A percentile compares a stretch with the other conserved stretches of the same genome.
Conservation (phyloP, 2,888 invertebrate species). For the Philereme transversata region DNA sequence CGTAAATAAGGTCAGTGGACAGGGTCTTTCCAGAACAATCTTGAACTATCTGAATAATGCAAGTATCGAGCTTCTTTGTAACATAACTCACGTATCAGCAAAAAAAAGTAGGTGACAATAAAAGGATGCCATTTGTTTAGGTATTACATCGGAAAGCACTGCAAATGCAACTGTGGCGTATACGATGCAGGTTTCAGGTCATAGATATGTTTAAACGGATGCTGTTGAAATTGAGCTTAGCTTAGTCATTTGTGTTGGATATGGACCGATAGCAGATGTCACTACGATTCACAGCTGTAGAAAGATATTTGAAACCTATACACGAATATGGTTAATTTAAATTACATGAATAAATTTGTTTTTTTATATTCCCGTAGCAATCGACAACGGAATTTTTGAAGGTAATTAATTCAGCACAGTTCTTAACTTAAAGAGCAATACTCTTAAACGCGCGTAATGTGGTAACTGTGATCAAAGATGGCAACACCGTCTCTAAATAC, state of each 20-base stretch:
- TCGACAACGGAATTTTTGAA: slow-evolving; percentile 73
- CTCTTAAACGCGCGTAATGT: slow-evolving; percentile 66
- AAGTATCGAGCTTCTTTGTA: slow-evolving; percentile 52
- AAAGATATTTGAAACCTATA: slow-evolving; percentile 36
- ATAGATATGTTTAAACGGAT: slow-evolving; percentile 32
- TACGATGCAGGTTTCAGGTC: slow-evolving; percentile 56
- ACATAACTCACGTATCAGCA: slow-evolving; percentile 70
- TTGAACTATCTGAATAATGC: slow-evolving; percentile 57
- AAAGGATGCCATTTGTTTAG: slow-evolving; percentile 73
- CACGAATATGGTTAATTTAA: slow-evolving; percentile 46
- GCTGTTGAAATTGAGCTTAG: slow-evolving; percentile 54
- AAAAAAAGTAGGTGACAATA: slow-evolving; percentile 61
- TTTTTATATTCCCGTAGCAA: slow-evolving; percentile 79
- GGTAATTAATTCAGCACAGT: slow-evolving; percentile 79
- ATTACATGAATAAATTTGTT: slow-evolving; percentile 64
- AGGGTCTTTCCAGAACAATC: slow-evolving; percentile 41
- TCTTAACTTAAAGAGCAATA: too few relatives aligned
- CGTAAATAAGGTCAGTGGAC: slow-evolving; percentile 41
- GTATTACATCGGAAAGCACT: slow-evolving; percentile 71
- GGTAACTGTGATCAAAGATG: slow-evolving; percentile 50
- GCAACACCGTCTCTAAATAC: slow-evolving; percentile 39
- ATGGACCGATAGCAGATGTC: slow-evolving; percentile 40
- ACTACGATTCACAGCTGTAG: slow-evolving; percentile 38
- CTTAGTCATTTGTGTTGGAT: slow-evolving; percentile 50
- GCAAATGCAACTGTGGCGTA: slow-evolving; percentile 45